Conservation (phyloP, 2,113 vertebrate genomes). For the Trachemys scripta region DNA sequence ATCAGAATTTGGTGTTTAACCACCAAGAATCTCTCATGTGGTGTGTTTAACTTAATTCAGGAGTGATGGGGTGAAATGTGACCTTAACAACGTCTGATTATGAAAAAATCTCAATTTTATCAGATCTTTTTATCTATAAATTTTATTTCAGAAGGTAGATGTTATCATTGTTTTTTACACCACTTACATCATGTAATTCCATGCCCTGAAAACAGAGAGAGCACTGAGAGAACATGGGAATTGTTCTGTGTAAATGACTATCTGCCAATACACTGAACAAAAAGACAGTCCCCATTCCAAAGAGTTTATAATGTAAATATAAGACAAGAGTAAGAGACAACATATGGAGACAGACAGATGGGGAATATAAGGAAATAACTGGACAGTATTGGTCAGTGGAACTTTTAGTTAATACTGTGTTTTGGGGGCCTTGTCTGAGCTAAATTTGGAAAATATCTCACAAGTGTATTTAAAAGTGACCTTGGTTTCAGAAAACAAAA, state of each 20-base stretch:
- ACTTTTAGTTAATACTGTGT: neutral
- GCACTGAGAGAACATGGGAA: neutral
- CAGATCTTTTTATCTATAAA: neutral
- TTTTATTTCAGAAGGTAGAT: neutral
- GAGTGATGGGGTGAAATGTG: neutral
- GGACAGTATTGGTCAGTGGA: neutral
- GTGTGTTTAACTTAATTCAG: neutral
- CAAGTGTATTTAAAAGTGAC: neutral
- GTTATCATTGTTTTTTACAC: neutral
- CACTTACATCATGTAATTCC: neutral
- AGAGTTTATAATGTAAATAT: neutral
- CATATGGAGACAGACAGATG: neutral
- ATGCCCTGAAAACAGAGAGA: neutral
- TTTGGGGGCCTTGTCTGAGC: neutral
- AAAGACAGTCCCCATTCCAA: neutral
- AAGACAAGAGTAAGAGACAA: neutral
- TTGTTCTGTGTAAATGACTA: neutral
- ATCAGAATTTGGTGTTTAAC: neutral
- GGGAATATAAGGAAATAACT: neutral
- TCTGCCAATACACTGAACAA: neutral
- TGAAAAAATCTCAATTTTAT: neutral
- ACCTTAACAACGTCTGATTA: neutral
- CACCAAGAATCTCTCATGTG: neutral
- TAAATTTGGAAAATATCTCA: conserved; percentile 19
- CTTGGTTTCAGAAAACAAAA: conserved; percentile 6